Evolutionary conservation across 2,113 vertebrate species (phyloP), one percentile per base, ranked within the genome.

Genomic region (Macrotis lagotis): DNA sequence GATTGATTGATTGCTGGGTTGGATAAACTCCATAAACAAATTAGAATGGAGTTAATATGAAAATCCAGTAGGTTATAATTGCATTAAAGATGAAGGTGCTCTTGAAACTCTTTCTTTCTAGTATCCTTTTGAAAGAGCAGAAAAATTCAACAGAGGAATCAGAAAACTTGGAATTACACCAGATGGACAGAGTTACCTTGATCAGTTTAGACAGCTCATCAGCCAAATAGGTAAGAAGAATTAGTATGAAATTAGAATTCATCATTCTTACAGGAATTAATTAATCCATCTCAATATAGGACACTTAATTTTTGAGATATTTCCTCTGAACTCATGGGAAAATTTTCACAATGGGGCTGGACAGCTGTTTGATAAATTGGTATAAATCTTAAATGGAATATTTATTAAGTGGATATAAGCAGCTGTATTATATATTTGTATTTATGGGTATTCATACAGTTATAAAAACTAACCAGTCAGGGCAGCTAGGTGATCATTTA

Each of bases 121-220:
- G 99, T 99, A 99, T 97, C 99, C 99, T 0, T 99, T 99, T 98
- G 99, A 99, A 96, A 99, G 99, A 97, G 99, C 99, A 47, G 99
- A 99, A 98, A 99, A 99, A 98, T 99, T 99, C 97, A 99, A 99
- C 98, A 99, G 99, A 3, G 99, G 99, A 94, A 99, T 99, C 98
- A 98, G 99, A 96, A 99, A 99, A 98, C 98, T 99, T 97, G 99
- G 99, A 96, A 99, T 99, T 95, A 99, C 99, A 50, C 99, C 99
- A 0, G 99, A 99, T 90, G 99, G 99, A 89, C 99, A 99, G 98
- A 99, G 99, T 97, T 99, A 99, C 97, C 99, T 99, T 96, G 99
- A 99, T 98, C 99, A 99, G 98, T 99, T 99, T 98, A 99, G 99
- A 97, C 99, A 99, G 96, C 99, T 99, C 93, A 99, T 99, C 98